A percentile compares a stretch with the other conserved stretches of the same genome.
Conservation (phyloP, 2,888 invertebrate genomes). For the Campoplex capitator region DNA sequence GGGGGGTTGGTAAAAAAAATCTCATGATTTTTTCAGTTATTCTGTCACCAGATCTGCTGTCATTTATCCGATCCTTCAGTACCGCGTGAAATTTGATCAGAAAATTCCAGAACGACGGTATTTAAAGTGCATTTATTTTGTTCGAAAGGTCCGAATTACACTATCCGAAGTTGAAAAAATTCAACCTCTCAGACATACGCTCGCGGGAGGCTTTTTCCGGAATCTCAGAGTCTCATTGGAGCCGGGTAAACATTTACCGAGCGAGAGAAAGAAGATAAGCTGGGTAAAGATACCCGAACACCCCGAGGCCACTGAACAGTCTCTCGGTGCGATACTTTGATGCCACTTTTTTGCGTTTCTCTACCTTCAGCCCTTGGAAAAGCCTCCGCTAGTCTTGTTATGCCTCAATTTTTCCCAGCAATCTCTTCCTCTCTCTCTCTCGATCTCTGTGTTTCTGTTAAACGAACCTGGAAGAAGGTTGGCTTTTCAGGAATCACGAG, state of each 20-base stretch:
- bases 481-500: constrained; percentile 45
- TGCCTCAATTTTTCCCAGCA: constrained; percentile 55
- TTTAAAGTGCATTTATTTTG: neutral
- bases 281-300: constrained; percentile 74
- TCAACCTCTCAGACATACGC: neutral
- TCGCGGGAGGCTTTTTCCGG: constrained; percentile 12
- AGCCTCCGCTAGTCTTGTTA: constrained; percentile 39
- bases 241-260: constrained; percentile 71
- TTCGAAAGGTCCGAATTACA: neutral
- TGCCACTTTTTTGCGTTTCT: constrained; percentile 68
- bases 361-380: constrained; percentile 14
- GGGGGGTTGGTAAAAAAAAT: neutral
- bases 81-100: neutral
- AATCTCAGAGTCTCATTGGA: constrained; percentile 67
- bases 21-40: neutral
- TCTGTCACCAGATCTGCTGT: neutral
- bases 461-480: constrained; percentile 55
- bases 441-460: constrained; percentile 20
- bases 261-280: constrained; percentile 3
- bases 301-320: constrained; percentile 67
- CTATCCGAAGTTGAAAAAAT: constrained; percentile 13
- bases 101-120: neutral
- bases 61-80: neutral
- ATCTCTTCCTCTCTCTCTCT: neutral
- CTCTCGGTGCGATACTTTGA: constrained; percentile 68